These are phyloP conservation scores for Nephrotoma guestfalica DNA, from an alignment of 2,888 invertebrate species.

Conservation along the genomic window DNA sequence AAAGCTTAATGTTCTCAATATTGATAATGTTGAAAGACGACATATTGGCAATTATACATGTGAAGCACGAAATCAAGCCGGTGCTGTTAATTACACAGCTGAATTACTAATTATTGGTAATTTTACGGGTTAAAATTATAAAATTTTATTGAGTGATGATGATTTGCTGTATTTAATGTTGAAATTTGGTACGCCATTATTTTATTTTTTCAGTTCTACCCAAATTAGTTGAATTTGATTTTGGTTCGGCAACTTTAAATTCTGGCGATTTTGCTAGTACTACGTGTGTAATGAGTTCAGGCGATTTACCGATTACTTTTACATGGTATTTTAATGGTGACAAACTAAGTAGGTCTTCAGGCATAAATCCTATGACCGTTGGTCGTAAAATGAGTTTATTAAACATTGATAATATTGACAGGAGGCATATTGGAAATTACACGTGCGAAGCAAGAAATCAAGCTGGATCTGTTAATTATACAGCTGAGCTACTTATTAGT, in stretches of 20 bases:
- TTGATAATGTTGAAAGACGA: constrained; percentile 48
- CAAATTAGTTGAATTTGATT: constrained; percentile 59
- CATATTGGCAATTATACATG: constrained; percentile 64
- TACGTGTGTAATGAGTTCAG: constrained; percentile 36
- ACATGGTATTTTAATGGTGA: constrained; percentile 41
- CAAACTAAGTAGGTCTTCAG: constrained; percentile 18
- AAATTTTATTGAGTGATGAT: not conserved
- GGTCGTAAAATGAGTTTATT: constrained; percentile 35
- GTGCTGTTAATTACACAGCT: constrained; percentile 46
- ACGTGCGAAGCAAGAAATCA: constrained; percentile 59
- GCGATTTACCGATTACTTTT: constrained; percentile 41
- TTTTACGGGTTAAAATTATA: constrained; percentile 17
- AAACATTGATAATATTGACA: constrained; percentile 52
- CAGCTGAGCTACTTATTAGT: constrained; percentile 56
- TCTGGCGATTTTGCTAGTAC: constrained; percentile 18
- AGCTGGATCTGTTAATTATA: constrained; percentile 52
- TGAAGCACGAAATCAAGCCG: constrained; percentile 57
- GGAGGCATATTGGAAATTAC: constrained; percentile 60
- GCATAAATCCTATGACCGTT: constrained; percentile 10
- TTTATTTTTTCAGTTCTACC: constrained; percentile 46
- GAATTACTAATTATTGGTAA: constrained; percentile 48
- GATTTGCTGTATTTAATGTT: not conserved
- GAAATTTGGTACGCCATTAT: constrained; percentile 24
- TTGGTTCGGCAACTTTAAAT: constrained; percentile 44
- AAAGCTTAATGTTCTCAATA: constrained; percentile 48